Percentiles rank a stretch among this genome's conserved stretches.
Evolutionary conservation across 2,113 vertebrate species (phyloP).

Genomic region (Corvus moneduloides): DNA sequence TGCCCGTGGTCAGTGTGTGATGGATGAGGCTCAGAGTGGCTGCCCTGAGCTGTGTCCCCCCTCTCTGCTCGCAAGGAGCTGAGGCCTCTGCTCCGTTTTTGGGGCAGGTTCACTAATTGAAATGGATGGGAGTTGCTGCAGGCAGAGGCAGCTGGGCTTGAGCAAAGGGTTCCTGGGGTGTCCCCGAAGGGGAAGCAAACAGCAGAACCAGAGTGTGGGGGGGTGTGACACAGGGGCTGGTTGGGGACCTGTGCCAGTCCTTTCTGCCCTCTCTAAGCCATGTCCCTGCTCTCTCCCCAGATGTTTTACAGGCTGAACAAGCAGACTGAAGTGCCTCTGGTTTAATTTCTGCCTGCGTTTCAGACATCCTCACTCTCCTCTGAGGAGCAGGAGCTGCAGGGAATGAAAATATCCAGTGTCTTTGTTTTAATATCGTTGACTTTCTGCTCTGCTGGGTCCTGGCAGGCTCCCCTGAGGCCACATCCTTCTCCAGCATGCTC

Average conservation of each 20-base stretch:
- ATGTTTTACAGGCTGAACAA: not conserved
- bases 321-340: not conserved
- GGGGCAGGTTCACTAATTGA: not conserved
- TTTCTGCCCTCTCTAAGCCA: not conserved
- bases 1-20: not conserved
- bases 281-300: not conserved
- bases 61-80: not conserved
- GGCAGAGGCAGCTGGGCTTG: not conserved
- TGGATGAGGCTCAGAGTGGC: not conserved
- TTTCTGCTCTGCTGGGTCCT: not conserved
- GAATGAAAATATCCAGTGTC: not conserved
- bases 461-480: not conserved
- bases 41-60: not conserved
- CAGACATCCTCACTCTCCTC: not conserved
- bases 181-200: not conserved
- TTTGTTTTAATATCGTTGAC: not conserved
- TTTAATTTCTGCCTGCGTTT: not conserved
- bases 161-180: not conserved
- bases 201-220: accelerated
- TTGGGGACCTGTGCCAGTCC: not conserved
- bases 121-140: not conserved
- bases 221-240: not conserved
- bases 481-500: not conserved
- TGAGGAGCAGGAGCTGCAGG: not conserved
- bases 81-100: not conserved